Conservation (phyloP, 2,888 invertebrate species). For the Perithous albicinctus region DNA sequence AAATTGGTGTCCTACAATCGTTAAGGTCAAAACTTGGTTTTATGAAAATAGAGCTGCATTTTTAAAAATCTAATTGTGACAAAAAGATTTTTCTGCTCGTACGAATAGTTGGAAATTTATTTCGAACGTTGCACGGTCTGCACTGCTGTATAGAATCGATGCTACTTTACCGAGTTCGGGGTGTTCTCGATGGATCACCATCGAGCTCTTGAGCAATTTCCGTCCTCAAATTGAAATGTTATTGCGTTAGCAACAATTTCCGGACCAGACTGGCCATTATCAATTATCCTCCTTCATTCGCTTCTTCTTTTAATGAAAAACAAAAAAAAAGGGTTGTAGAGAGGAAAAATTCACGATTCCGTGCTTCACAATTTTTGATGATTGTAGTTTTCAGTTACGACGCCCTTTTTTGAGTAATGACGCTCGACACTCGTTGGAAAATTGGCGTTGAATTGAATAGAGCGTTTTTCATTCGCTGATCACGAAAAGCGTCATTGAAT, state of each 20-base stretch:
- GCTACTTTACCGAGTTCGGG: not conserved
- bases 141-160: not conserved
- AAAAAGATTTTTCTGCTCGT: too few species aligned
- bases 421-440: conserved; percentile 2
- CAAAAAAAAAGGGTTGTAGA: conserved; percentile 11
- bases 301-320: conserved; percentile 60
- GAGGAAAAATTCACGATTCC: conserved; percentile 7
- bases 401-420: conserved; percentile 12
- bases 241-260: conserved; percentile 82
- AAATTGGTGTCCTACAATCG: too few species aligned
- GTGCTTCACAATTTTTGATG: not conserved
- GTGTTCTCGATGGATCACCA: not conserved
- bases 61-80: too few species aligned
- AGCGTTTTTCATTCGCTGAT: conserved; percentile 5
- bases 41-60: too few species aligned
- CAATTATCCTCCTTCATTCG: conserved; percentile 14
- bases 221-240: conserved; percentile 83
- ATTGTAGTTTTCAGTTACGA: not conserved
- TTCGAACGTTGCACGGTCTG: not conserved
- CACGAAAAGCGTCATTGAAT: conserved; percentile 2
- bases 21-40: too few species aligned
- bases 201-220: conserved; percentile 80
- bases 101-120: not conserved
- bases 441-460: conserved; percentile 30
- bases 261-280: conserved; percentile 57